Evolutionary conservation across 2,797 vertebrate genomes (phyloP).

Genomic region (Acrossocheilus fasciatus): DNA sequence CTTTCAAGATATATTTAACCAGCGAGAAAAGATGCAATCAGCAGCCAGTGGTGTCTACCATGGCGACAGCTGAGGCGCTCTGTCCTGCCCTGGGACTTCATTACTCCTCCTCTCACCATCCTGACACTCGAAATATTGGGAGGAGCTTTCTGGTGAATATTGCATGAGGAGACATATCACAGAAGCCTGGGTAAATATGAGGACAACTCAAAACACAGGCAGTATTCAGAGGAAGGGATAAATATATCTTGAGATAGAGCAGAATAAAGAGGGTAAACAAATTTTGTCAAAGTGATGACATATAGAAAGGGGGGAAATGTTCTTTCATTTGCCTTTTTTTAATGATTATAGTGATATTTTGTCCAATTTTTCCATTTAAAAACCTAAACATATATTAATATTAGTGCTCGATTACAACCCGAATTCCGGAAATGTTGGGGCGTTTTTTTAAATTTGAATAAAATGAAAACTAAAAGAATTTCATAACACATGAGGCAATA

Average conservation of each 20-base stretch:
- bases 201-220: constrained; percentile 2
- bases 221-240: neutral
- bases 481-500: no score
- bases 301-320: neutral
- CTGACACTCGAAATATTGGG: constrained; percentile 14
- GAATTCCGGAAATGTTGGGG: no score
- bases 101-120: constrained; percentile 10
- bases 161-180: constrained; percentile 16
- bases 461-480: no score
- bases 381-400: neutral
- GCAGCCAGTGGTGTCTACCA: neutral
- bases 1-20: constrained; percentile 5
- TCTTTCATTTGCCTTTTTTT: neutral
- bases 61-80: neutral
- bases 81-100: constrained; percentile 13
- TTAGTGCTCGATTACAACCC: neutral
- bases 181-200: constrained; percentile 7
- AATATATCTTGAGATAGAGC: neutral
- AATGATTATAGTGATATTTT: neutral
- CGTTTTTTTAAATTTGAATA: no score
- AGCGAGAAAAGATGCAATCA: neutral
- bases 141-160: constrained; percentile 34
- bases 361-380: neutral
- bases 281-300: neutral
- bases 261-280: constrained; percentile 5